Evolutionary conservation across 2,113 vertebrate species (phyloP).

Genomic region (Aviceda subcristata): DNA sequence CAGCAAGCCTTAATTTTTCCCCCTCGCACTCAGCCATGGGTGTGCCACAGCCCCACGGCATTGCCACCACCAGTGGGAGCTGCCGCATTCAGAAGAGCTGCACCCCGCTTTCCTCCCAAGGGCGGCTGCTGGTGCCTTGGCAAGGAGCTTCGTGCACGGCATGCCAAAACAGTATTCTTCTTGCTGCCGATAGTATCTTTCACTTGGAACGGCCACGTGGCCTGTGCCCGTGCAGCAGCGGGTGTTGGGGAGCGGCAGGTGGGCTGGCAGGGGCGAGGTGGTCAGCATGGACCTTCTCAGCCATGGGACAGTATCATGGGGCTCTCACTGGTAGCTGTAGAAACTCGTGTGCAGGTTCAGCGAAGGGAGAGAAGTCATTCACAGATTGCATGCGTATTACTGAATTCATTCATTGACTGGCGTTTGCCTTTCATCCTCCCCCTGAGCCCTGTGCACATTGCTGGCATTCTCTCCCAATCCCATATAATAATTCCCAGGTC

Average conservation of each 20-base stretch:
- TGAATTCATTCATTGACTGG: not conserved
- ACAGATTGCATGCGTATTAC: constrained; percentile 2
- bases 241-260: not conserved
- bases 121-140: not conserved
- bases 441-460: not conserved
- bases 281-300: fast-evolving
- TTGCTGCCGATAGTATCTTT: not conserved
- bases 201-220: fast-evolving
- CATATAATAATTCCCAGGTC: constrained; percentile 21
- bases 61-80: not conserved
- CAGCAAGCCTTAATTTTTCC: not conserved
- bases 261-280: not conserved
- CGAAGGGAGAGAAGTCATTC: not conserved
- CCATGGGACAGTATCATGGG: fast-evolving
- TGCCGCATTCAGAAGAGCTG: not conserved
- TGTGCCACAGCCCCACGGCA: fast-evolving
- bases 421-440: not conserved
- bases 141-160: fast-evolving
- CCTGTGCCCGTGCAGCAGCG: fast-evolving
- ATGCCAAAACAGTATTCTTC: fast-evolving
- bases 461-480: constrained; percentile 33
- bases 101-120: fast-evolving
- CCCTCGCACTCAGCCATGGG: not conserved
- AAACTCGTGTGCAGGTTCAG: not conserved
- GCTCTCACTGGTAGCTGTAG: not conserved